phyloP scores from a whole-genome alignment of 2,113 vertebrate genomes.

The Erythrocercus mccallii region DNA sequence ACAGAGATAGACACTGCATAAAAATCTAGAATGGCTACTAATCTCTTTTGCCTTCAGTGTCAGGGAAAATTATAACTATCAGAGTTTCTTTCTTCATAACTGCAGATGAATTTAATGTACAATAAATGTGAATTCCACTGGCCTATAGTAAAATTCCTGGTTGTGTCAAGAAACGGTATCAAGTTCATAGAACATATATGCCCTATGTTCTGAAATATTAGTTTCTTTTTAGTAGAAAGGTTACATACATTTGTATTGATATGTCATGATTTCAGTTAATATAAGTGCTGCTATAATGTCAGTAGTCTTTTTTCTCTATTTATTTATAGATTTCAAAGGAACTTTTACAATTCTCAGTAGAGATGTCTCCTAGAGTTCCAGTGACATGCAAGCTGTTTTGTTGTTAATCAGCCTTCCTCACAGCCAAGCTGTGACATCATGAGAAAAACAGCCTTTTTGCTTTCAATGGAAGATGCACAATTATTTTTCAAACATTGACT shows the following conservation, averaged over 20 bases:
- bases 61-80: not conserved
- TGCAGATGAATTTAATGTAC: not conserved
- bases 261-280: not conserved
- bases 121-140: not conserved
- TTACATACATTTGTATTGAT: not conserved
- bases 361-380: not conserved
- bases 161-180: not conserved
- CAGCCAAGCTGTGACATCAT: not conserved
- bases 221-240: not conserved
- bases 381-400: not conserved
- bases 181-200: not conserved
- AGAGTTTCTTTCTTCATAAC: not conserved
- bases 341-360: not conserved
- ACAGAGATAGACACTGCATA: not conserved
- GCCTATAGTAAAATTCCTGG: not conserved
- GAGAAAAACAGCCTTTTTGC: not conserved
- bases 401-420: conserved; percentile 8
- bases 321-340: not conserved
- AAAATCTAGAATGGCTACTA: not conserved
- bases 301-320: not conserved
- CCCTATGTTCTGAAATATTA: not conserved
- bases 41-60: not conserved
- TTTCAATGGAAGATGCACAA: not conserved
- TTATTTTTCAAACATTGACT: not conserved
- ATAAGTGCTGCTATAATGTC: not conserved